These are phyloP conservation scores for Serripes groenlandicus DNA, from an alignment of 2,888 invertebrate species.

Conservation along the genomic window DNA sequence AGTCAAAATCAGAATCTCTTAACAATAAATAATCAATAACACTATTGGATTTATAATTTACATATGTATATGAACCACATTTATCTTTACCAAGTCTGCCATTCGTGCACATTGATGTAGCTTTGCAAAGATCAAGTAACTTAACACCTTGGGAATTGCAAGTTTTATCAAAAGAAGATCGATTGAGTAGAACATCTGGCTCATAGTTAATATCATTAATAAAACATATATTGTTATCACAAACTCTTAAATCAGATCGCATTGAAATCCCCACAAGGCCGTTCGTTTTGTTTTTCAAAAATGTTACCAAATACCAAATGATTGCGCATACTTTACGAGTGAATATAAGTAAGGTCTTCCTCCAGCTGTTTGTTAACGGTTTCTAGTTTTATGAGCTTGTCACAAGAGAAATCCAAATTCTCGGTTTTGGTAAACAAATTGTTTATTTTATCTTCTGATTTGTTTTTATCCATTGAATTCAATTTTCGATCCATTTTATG, in stretches of 20 bases:
- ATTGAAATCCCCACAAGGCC: not conserved
- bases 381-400: not conserved
- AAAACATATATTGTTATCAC: not conserved
- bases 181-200: not conserved
- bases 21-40: constrained; percentile 14
- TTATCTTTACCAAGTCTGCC: not conserved
- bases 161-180: not conserved
- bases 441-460: not conserved
- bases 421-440: not conserved
- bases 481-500: not conserved
- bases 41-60: not conserved
- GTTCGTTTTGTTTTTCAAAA: not conserved
- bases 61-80: not conserved
- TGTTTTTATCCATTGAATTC: not conserved
- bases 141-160: not conserved
- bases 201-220: not conserved
- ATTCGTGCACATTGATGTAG: constrained; percentile 2
- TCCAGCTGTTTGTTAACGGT: not conserved
- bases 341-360: not conserved
- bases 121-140: constrained; percentile 12
- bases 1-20: not conserved
- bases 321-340: too few relatives aligned
- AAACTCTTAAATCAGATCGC: not conserved
- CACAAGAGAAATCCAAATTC: not conserved
- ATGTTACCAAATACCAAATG: not conserved